Evolutionary conservation across 2,888 invertebrate species (phyloP).

Genomic region (Drosophila subsilvestris): DNA sequence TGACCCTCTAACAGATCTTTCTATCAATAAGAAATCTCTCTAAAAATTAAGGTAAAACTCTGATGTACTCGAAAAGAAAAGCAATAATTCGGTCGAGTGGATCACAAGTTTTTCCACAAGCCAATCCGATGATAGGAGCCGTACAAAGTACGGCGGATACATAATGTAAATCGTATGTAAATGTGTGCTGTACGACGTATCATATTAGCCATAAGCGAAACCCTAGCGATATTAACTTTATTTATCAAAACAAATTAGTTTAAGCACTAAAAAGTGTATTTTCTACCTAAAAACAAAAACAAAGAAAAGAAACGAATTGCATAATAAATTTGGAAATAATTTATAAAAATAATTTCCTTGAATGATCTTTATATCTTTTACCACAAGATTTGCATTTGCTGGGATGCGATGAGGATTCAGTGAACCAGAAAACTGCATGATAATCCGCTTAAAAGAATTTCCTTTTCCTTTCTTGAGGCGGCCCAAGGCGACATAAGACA

Average conservation of each 20-base stretch:
- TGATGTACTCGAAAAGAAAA: slow-evolving; percentile 46
- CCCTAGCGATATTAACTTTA: slow-evolving; percentile 35
- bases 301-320: slow-evolving; percentile 41
- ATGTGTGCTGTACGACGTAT: slow-evolving; percentile 63
- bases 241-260: slow-evolving; percentile 24
- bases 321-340: slow-evolving; percentile 58
- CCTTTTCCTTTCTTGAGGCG: slow-evolving; percentile 30
- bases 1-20: neutral
- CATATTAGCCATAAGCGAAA: slow-evolving; percentile 49
- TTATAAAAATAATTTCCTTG: slow-evolving; percentile 52
- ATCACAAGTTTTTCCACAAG: slow-evolving; percentile 52
- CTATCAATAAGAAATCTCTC: slow-evolving; percentile 62
- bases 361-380: slow-evolving; percentile 5
- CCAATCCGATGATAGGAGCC: slow-evolving; percentile 54
- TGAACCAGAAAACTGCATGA: slow-evolving; percentile 60
- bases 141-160: slow-evolving; percentile 74
- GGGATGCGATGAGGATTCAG: slow-evolving; percentile 53
- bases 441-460: slow-evolving; percentile 66
- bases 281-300: slow-evolving; percentile 53
- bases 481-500: slow-evolving; percentile 51
- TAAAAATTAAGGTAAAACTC: slow-evolving; percentile 47
- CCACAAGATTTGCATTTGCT: slow-evolving; percentile 48
- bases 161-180: slow-evolving; percentile 23
- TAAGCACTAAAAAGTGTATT: slow-evolving; percentile 45
- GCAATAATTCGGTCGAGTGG: slow-evolving; percentile 32